Evolutionary conservation across 2,888 invertebrate species (phyloP).

Genomic region (Hypomecis punctinalis): DNA sequence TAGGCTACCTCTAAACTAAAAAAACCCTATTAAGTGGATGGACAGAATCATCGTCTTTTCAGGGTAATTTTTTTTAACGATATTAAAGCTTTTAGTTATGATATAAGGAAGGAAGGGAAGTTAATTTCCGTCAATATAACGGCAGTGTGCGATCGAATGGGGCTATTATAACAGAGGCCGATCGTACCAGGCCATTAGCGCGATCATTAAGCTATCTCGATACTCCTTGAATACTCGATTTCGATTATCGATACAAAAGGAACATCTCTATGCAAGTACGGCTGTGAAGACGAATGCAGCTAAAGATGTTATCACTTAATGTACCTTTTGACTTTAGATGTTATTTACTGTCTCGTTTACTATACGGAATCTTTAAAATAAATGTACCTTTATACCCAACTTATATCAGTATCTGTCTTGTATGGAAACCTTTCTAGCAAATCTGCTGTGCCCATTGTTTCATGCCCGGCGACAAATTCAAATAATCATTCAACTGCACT

Average conservation of each 20-base stretch:
- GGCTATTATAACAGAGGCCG: slow-evolving; percentile 58
- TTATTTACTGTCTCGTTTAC: no score
- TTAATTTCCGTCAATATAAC: slow-evolving; percentile 21
- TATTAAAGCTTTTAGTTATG: not conserved
- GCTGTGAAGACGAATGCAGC: slow-evolving; percentile 32
- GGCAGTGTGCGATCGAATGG: slow-evolving; percentile 48
- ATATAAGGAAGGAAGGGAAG: slow-evolving; percentile 5
- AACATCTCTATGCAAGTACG: slow-evolving; percentile 22
- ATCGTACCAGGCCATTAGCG: slow-evolving; percentile 57
- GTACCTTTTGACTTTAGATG: no score
- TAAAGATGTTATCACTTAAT: not conserved
- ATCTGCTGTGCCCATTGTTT: no score
- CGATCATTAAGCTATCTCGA: slow-evolving; percentile 63
- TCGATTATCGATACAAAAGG: slow-evolving; percentile 47
- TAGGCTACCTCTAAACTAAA: no score
- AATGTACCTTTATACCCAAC: not conserved
- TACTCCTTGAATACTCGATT: slow-evolving; percentile 52
- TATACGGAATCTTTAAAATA: not conserved
- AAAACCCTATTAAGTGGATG: no score
- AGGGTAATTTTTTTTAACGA: no score
- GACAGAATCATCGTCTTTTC: no score
- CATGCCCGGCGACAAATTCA: no score
- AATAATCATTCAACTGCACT: no score
- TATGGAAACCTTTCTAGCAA: no score
- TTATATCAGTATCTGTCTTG: no score